These are phyloP conservation scores for Cybosia mesomella DNA, from an alignment of 2,888 invertebrate species.

Conservation along the genomic window DNA sequence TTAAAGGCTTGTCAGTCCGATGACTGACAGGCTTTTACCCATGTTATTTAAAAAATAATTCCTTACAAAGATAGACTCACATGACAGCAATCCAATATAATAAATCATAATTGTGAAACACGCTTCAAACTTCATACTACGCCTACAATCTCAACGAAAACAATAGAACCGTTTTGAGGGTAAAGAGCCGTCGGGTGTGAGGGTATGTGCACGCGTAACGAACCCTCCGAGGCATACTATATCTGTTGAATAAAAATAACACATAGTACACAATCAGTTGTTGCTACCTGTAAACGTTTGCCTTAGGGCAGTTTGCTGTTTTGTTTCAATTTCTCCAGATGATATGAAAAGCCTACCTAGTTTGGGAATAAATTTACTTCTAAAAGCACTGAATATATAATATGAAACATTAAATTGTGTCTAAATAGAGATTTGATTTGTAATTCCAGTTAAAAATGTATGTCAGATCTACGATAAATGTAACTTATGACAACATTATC, in stretches of 20 bases:
- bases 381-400: not conserved
- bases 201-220: slow-evolving; percentile 63
- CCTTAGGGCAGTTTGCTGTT: slow-evolving; percentile 31
- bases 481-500: not conserved
- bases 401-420: not conserved
- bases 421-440: not conserved
- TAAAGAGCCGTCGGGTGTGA: slow-evolving; percentile 50
- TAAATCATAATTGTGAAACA: slow-evolving; percentile 24
- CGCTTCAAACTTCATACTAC: slow-evolving; percentile 32
- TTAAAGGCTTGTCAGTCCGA: too few relatives aligned
- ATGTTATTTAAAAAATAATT: not conserved
- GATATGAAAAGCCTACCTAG: slow-evolving; percentile 6
- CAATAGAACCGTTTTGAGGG: slow-evolving; percentile 33
- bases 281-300: slow-evolving; percentile 49
- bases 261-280: slow-evolving; percentile 48
- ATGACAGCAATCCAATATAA: slow-evolving; percentile 18
- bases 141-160: slow-evolving; percentile 39
- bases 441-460: not conserved
- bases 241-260: slow-evolving; percentile 72
- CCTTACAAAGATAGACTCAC: not conserved
- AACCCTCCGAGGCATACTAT: slow-evolving; percentile 72
- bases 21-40: too few relatives aligned
- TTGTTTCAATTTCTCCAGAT: slow-evolving; percentile 19
- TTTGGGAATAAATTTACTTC: slow-evolving; percentile 16
- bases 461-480: not conserved